phyloP scores from a whole-genome alignment of 2,888 invertebrate species.

The Proisotoma minuta region DNA sequence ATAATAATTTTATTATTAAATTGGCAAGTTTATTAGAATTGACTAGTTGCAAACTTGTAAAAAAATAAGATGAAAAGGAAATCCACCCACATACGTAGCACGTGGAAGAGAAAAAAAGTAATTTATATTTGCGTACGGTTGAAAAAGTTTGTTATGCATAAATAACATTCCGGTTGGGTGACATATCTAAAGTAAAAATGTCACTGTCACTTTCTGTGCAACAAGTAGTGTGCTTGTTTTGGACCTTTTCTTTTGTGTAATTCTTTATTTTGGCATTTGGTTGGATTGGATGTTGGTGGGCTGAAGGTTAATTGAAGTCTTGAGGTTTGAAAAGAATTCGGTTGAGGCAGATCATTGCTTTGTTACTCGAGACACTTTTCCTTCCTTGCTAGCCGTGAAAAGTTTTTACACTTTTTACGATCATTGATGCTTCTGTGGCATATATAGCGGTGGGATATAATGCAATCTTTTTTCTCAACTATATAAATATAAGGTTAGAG shows the following conservation, averaged over 20 bases:
- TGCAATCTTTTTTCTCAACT: no score
- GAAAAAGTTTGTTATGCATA: neutral
- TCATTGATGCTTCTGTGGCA: neutral
- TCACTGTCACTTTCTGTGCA: neutral
- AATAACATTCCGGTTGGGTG: neutral
- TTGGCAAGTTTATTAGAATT: no score
- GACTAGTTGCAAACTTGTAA: no score
- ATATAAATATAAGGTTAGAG: no score
- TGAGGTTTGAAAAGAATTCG: neutral
- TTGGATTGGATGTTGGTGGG: neutral
- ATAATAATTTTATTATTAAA: no score
- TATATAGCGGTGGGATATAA: no score
- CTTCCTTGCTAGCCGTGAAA: neutral
- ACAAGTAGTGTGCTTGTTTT: neutral
- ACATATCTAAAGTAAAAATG: neutral
- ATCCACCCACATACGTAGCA: neutral
- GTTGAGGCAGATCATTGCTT: neutral
- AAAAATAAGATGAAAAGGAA: neutral
- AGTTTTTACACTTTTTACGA: slow-evolving; percentile 4
- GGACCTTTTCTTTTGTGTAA: neutral
- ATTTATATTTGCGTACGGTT: neutral
- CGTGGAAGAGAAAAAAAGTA: neutral
- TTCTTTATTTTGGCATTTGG: neutral
- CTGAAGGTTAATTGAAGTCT: neutral
- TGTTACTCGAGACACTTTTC: neutral